A percentile compares a stretch with the other conserved stretches of the same genome.
phyloP scores from a whole-genome alignment of 1,140 invertebrate species.

The Melitaea cinxia region DNA sequence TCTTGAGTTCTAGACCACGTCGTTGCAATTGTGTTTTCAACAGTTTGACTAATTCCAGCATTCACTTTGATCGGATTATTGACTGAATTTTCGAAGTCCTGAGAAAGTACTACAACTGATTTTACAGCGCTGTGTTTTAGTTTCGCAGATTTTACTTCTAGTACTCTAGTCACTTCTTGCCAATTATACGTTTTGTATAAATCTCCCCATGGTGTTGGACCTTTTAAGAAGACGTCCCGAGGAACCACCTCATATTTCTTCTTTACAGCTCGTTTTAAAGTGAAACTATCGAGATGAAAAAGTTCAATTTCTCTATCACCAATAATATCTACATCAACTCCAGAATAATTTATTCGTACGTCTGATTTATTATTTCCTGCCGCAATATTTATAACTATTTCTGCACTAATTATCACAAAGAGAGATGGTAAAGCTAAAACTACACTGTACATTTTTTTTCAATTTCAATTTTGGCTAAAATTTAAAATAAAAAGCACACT shows the following conservation, averaged over 20 bases:
- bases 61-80: slow-evolving; percentile 62
- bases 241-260: slow-evolving; percentile 42
- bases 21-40: slow-evolving; percentile 61
- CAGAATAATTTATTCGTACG: slow-evolving; percentile 32
- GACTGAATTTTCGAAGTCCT: slow-evolving; percentile 63
- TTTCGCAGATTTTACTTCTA: slow-evolving; percentile 56
- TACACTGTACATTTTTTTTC: slow-evolving; percentile 7
- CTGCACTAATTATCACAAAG: slow-evolving; percentile 11
- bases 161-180: slow-evolving; percentile 52
- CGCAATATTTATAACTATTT: slow-evolving; percentile 38
- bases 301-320: slow-evolving; percentile 34
- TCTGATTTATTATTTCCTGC: slow-evolving; percentile 28
- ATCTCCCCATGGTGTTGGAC: slow-evolving; percentile 64
- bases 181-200: slow-evolving; percentile 60
- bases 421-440: not conserved
- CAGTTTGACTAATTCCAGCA: slow-evolving; percentile 60
- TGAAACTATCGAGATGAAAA: slow-evolving; percentile 32
- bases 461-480: not conserved
- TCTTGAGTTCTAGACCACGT: slow-evolving; percentile 54
- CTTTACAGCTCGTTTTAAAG: slow-evolving; percentile 43
- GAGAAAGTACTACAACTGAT: slow-evolving; percentile 48
- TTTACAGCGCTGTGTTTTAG: slow-evolving; percentile 44
- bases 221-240: slow-evolving; percentile 47
- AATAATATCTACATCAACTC: slow-evolving; percentile 36
- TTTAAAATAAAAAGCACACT: not conserved